phyloP scores from a whole-genome alignment of 2,888 invertebrate genomes.

The Rhamnusium bicolor region DNA sequence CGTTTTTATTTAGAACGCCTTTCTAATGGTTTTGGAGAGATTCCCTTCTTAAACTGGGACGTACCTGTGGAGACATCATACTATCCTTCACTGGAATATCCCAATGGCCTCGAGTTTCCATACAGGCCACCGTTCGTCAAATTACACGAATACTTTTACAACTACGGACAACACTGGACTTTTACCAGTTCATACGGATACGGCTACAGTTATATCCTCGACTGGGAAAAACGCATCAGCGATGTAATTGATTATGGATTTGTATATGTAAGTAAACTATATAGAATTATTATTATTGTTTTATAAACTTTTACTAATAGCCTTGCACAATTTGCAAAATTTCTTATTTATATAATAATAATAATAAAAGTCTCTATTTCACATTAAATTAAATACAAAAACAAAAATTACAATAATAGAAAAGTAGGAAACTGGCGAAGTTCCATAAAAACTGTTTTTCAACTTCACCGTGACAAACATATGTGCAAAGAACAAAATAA shows the following conservation, averaged over 20 bases:
- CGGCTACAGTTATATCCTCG: slow-evolving; percentile 69
- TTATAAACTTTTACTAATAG: too few species aligned
- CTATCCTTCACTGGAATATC: slow-evolving; percentile 76
- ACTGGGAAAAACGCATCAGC: slow-evolving; percentile 73
- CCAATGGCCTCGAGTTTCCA: slow-evolving; percentile 80
- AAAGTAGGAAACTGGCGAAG: too few species aligned
- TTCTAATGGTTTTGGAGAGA: slow-evolving; percentile 80
- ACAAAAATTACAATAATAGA: too few species aligned
- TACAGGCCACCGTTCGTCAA: slow-evolving; percentile 76
- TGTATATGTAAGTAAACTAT: slow-evolving; percentile 65
- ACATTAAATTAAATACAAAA: too few species aligned
- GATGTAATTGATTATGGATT: slow-evolving; percentile 76
- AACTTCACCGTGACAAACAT: too few species aligned
- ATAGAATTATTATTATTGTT: too few species aligned
- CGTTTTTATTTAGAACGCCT: slow-evolving; percentile 85
- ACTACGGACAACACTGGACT: slow-evolving; percentile 61
- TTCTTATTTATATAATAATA: too few species aligned
- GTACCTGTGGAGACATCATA: slow-evolving; percentile 75
- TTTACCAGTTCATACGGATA: slow-evolving; percentile 72
- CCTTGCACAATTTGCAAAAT: too few species aligned
- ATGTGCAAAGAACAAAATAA: too few species aligned
- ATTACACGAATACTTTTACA: slow-evolving; percentile 70
- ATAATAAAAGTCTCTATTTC: too few species aligned
- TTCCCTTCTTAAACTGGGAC: slow-evolving; percentile 75
- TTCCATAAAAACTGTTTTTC: too few species aligned